Base-by-base conservation (phyloP, 1,140 invertebrate species). In the Lerema accius region DNA sequence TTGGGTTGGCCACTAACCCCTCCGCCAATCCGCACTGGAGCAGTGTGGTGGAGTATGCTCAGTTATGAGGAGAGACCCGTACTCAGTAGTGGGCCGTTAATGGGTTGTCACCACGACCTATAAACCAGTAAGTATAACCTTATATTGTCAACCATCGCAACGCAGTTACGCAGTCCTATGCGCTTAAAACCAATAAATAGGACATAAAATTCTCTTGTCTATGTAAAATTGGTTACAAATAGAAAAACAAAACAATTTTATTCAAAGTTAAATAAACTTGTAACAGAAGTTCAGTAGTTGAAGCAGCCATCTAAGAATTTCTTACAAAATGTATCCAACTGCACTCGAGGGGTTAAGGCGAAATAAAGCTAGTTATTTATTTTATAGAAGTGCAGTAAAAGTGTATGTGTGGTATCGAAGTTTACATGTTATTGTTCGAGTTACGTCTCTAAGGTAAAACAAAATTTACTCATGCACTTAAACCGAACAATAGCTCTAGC, bases 291-390 rank as follows among this genome's bases (percentile, higher is more conserved):
- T 46, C 26, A 58, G 46, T 46, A 37, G 9, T 26, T 17, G 14
- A 35, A 59, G 17, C 42, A 14, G 14, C 55, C 26, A 35, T 6
- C 23, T 13, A 59, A 59, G 55, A 46, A 46, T 43, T 58, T 17
- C 43, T 35, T 28, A 46, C 55, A 59, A 59, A 46, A 59, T 17
- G 55, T 58, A 35, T 37, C 42, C 15, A 59, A 59, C 55, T 46
- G 55, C 55, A 46, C 55, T 46, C 55, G 26, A 37, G 55, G 55
- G 55, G 28, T 39, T n/a, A 17, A 46, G 23, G 55, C 55, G 43
- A 46, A 59, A 59, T 59, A 59, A 59, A 59, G 55, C 43, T 23
- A 42, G 23, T 59, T 59, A 59, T 59, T 58, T 59, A 59, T 59
- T 59, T 59, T 59, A 59, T 59, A 37, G 42, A 37, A 59, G 42